These are phyloP conservation scores for Eilema griseolum DNA, from an alignment of 2,888 invertebrate species.

Conservation along the genomic window DNA sequence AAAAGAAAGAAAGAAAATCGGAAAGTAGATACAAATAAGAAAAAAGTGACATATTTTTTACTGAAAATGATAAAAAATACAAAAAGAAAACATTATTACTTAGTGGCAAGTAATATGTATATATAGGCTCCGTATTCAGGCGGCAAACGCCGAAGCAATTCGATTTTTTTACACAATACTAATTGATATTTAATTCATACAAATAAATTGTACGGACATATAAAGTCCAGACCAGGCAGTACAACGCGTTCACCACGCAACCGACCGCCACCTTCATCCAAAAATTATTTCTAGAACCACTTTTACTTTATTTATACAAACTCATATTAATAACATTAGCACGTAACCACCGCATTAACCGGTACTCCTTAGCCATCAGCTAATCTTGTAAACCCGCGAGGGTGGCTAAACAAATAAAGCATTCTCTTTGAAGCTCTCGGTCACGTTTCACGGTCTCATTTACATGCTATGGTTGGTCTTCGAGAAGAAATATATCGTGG, in stretches of 20 bases:
- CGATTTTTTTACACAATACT: too few relatives aligned
- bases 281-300: neutral
- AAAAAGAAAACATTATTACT: too few relatives aligned
- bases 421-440: constrained; percentile 36
- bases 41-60: too few relatives aligned
- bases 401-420: constrained; percentile 29
- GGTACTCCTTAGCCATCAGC: constrained; percentile 7
- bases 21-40: too few relatives aligned
- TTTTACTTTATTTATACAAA: constrained; percentile 5
- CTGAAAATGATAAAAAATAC: too few relatives aligned
- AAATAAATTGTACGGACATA: too few relatives aligned
- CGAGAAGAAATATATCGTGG: constrained; percentile 31
- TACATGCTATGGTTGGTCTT: constrained; percentile 38
- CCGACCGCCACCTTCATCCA: neutral
- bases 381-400: constrained; percentile 18
- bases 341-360: constrained; percentile 9
- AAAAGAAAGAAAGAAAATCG: too few relatives aligned
- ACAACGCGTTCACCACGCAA: neutral
- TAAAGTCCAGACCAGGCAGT: neutral
- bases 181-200: too few relatives aligned
- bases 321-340: constrained; percentile 4
- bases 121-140: too few relatives aligned
- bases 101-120: too few relatives aligned
- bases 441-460: constrained; percentile 41
- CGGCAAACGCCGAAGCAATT: too few relatives aligned